Conservation (phyloP, 2,797 vertebrate genomes). For the Harpagifer antarcticus region DNA sequence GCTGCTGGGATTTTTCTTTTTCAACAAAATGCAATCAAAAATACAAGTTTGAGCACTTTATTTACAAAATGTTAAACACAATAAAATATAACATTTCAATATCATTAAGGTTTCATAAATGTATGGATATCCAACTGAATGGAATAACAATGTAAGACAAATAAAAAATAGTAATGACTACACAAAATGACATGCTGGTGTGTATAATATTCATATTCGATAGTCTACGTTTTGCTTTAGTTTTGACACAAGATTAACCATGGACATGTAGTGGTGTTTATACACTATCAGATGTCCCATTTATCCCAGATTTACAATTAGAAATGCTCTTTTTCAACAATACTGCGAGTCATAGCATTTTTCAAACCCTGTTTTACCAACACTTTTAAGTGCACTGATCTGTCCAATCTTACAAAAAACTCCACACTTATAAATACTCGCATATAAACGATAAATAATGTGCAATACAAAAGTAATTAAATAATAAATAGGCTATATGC, state of each 20-base stretch:
- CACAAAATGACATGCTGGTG: conserved; percentile 86
- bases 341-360: conserved; percentile 88
- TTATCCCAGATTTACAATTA: conserved; percentile 81
- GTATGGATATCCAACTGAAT: conserved; percentile 84
- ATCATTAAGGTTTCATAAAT: conserved; percentile 87
- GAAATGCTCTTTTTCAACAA: conserved; percentile 73
- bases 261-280: conserved; percentile 79
- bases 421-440: conserved; percentile 94
- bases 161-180: conserved; percentile 77
- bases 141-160: conserved; percentile 81
- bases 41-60: conserved; percentile 88
- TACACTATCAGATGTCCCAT: conserved; percentile 80
- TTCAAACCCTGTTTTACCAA: conserved; percentile 83
- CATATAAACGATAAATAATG: conserved; percentile 99
- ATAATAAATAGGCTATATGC: conserved; percentile 96
- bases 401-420: conserved; percentile 91
- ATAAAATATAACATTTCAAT: conserved; percentile 92
- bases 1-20: conserved; percentile 12
- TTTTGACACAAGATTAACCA: conserved; percentile 80
- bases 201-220: conserved; percentile 83
- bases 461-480: conserved; percentile 93
- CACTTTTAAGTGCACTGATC: conserved; percentile 85
- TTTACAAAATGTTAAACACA: conserved; percentile 93
- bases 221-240: conserved; percentile 85
- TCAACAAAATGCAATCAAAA: conserved; percentile 54